These are phyloP conservation scores for Phalanger gymnotis DNA, from an alignment of 2,797 vertebrate genomes.

Conservation along the genomic window DNA sequence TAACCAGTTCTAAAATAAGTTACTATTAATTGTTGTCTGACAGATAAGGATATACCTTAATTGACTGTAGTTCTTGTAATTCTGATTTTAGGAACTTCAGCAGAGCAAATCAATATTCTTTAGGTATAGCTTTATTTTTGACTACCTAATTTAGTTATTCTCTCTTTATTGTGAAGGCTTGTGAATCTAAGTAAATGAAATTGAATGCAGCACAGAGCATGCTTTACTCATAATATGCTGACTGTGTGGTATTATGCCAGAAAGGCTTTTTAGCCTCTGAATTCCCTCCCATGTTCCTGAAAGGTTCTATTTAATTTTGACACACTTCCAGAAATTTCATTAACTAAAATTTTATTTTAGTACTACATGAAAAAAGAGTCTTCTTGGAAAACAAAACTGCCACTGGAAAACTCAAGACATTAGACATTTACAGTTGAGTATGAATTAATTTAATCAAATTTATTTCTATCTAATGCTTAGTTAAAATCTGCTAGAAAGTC, in stretches of 20 bases:
- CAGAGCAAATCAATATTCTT: neutral
- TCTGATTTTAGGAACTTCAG: neutral
- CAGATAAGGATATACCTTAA: neutral
- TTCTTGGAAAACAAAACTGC: neutral
- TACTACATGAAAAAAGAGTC: neutral
- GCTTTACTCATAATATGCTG: neutral
- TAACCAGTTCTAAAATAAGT: neutral
- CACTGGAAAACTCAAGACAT: neutral
- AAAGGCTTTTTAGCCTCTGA: neutral
- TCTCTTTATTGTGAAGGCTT: neutral
- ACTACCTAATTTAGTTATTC: neutral
- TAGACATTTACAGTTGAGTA: neutral
- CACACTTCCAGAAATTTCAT: neutral
- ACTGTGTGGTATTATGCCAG: neutral
- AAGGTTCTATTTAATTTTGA: neutral
- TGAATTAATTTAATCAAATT: neutral
- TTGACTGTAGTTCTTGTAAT: neutral
- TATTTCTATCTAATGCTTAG: neutral
- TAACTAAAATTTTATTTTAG: neutral
- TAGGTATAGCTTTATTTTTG: neutral
- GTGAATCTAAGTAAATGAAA: neutral
- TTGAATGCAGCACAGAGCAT: neutral
- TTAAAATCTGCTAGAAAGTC: neutral
- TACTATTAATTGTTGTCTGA: neutral
- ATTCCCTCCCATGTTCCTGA: neutral